Evolutionary conservation across 37 sponge, comb jelly and placozoan genomes (phyloP), one percentile per base, ranked within the genome.

Genomic region (Oscarella lobularis): DNA sequence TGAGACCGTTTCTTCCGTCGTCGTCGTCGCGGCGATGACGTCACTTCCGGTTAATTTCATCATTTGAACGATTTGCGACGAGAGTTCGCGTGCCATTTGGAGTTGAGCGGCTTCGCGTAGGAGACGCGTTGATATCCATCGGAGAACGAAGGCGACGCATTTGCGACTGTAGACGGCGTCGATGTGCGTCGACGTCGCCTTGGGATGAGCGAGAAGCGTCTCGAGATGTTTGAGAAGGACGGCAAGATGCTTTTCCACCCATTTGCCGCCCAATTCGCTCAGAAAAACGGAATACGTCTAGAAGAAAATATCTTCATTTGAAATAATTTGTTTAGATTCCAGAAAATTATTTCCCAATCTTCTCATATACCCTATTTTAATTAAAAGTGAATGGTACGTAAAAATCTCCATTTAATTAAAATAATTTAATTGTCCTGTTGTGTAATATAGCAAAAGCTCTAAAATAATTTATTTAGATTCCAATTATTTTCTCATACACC

Each of bases 91-190:
- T n/a, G 92, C 95, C 2, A 87, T 87, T 0, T 82, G 37, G 3
- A 91, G 83, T 81, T 94, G 95, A 1, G 87, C 81, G 2, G 89
- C 77, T 74, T 98, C 99, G 33, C 91, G 83, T 3, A 94, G 83
- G 20, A 93, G 85, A 1, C 78, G 76, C 32, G 83, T 82, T 38
- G 88, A 81, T 14, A 86, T 66, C 3, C 77, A 78, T 3, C 82
- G 65, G 66, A 98, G 78, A 14, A 98, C 86, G 75, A 98, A 98
- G 34, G 82, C 37, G 60, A 98, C 82, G 72, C 95, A 90, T 70
- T 91, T 86, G 35, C 99, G 82, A 3, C 89, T 82, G 83, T 88
- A 88, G 48, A 98, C 96, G 2, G 96, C 91, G 38, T 87, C 89
- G 2, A 96, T 84, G 83, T 96, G 93, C 0, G 85, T 82, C 31